Conservation (phyloP, 2,888 invertebrate genomes). For the Anagyrus pseudococci region DNA sequence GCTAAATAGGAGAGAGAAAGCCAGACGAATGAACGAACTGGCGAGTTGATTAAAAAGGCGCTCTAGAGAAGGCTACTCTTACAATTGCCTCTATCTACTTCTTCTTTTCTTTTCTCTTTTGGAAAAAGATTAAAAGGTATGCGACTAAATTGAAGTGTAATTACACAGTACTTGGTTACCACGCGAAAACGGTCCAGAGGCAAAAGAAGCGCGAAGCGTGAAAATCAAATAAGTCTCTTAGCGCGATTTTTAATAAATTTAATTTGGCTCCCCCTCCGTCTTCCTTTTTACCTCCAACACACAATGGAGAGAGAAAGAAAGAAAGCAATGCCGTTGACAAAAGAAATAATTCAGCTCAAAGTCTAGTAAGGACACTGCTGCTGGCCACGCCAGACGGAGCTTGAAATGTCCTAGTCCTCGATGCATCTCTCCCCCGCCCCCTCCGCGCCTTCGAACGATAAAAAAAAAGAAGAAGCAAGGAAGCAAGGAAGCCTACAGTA, state of each 20-base stretch:
- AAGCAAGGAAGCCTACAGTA: not conserved
- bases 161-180: not conserved
- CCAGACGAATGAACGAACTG: too few relatives aligned
- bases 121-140: too few relatives aligned
- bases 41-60: too few relatives aligned
- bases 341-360: too few relatives aligned
- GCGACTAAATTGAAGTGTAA: not conserved
- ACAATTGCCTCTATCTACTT: too few relatives aligned
- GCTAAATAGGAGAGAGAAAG: too few relatives aligned
- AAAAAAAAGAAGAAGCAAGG: constrained; percentile 11
- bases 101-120: too few relatives aligned
- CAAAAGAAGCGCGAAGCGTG: too few relatives aligned
- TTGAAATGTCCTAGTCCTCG: constrained; percentile 6
- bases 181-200: too few relatives aligned
- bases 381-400: not conserved
- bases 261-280: constrained; percentile 3
- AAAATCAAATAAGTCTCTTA: too few relatives aligned
- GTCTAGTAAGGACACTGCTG: not conserved
- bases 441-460: not conserved
- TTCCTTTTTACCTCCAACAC: too few relatives aligned
- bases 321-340: not conserved
- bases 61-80: too few relatives aligned
- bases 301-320: not conserved
- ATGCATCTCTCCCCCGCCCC: not conserved
- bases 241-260: not conserved